A percentile compares a stretch with the other conserved stretches of the same genome.
phyloP scores from a whole-genome alignment of 2,113 vertebrate species.

The Cottus gobio region DNA sequence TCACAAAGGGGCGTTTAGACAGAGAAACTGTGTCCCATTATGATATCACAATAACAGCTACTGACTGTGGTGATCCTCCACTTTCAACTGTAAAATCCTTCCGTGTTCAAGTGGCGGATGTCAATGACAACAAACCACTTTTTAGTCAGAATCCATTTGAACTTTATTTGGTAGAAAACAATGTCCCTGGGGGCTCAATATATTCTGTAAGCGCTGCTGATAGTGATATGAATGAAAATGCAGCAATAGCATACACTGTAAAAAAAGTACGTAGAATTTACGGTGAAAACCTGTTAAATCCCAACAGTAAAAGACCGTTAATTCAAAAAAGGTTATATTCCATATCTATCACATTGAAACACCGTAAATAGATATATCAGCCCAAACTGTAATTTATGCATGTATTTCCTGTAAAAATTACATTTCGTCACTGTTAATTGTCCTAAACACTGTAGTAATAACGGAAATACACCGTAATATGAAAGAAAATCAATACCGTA shows the following conservation, averaged over 20 bases:
- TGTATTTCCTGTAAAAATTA: no score
- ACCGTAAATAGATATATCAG: no score
- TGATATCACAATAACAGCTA: conserved; percentile 75
- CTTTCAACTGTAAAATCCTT: conserved; percentile 60
- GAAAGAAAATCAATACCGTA: no score
- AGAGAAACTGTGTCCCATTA: conserved; percentile 67
- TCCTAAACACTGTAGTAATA: no score
- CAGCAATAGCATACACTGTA: conserved; percentile 69
- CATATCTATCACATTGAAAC: no score
- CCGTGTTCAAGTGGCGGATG: conserved; percentile 68
- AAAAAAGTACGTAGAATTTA: no score
- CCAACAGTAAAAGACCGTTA: no score
- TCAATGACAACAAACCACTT: conserved; percentile 70
- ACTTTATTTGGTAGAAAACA: conserved; percentile 80
- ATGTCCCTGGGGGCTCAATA: conserved; percentile 44
- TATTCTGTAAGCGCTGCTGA: conserved; percentile 72
- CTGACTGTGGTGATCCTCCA: conserved; percentile 71
- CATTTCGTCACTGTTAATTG: no score
- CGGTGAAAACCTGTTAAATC: no score
- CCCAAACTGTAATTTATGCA: no score
- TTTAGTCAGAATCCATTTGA: conserved; percentile 63
- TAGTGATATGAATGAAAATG: conserved; percentile 76
- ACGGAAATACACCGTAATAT: no score
- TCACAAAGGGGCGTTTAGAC: conserved; percentile 71
- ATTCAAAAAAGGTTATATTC: no score